Evolutionary conservation across 2,797 vertebrate species (phyloP).

Genomic region (Darevskia nairensis): DNA sequence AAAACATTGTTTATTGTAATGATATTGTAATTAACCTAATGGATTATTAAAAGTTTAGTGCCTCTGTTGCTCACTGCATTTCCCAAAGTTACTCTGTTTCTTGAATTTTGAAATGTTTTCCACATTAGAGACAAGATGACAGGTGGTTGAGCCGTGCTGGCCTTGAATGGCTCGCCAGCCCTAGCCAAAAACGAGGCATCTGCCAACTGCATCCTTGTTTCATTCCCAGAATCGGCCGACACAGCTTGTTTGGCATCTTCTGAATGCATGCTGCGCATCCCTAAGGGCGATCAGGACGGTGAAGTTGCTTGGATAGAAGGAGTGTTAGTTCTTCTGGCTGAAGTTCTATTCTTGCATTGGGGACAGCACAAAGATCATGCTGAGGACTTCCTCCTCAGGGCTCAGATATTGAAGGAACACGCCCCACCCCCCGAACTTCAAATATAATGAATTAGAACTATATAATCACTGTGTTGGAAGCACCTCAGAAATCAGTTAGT

Average conservation of each 20-base stretch:
- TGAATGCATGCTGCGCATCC: background rate
- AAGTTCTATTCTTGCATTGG: background rate
- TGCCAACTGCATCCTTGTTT: slow-evolving; percentile 15
- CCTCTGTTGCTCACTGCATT: background rate
- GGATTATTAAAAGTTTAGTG: too few relatives aligned
- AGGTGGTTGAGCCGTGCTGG: background rate
- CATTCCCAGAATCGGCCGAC: background rate
- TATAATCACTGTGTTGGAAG: background rate
- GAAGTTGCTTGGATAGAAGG: background rate
- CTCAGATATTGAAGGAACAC: background rate
- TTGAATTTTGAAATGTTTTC: background rate
- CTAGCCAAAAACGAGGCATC: background rate
- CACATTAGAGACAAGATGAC: slow-evolving; percentile 7
- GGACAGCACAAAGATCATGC: background rate
- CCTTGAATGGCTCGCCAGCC: background rate
- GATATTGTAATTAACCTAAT: too few relatives aligned
- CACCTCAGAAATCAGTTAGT: background rate
- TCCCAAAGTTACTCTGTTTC: background rate
- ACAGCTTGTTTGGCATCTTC: background rate
- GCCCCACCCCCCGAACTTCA: background rate
- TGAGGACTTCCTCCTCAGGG: background rate
- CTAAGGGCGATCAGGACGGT: background rate
- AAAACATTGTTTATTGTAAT: too few relatives aligned
- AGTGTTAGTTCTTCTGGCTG: background rate
- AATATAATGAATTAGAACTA: background rate